Conservation (phyloP, 2,113 vertebrate species). For the Rafetus swinhoei region DNA sequence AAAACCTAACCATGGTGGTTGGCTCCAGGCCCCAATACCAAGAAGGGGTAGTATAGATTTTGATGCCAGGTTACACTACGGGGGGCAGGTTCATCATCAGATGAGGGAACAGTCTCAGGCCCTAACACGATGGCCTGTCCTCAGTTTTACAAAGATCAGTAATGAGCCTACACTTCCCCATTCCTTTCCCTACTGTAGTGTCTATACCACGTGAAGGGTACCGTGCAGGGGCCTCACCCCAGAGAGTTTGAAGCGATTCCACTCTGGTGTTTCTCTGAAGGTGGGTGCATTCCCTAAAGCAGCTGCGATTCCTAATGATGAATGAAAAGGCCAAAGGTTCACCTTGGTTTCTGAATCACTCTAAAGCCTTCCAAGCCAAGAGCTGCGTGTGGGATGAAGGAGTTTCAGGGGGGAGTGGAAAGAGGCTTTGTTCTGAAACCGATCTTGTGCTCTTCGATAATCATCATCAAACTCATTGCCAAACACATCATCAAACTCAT, state of each 20-base stretch:
- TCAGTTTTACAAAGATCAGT: background rate
- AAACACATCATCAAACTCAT: background rate
- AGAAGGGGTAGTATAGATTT: no score
- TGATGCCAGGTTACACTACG: no score
- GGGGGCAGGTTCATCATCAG: no score
- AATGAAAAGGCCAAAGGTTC: background rate
- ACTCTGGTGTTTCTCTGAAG: background rate
- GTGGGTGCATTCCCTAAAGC: accelerated
- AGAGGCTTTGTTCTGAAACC: no score
- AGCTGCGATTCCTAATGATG: background rate
- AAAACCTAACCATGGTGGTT: no score
- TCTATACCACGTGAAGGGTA: accelerated
- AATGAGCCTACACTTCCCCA: background rate
- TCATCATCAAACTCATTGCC: background rate
- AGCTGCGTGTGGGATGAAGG: background rate
- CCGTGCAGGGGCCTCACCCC: background rate
- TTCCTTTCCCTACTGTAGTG: background rate
- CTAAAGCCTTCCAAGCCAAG: background rate
- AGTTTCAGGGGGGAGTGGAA: background rate
- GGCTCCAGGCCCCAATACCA: no score
- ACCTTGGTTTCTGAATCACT: background rate
- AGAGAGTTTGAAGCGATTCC: background rate
- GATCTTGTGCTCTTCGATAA: conserved; percentile 40
- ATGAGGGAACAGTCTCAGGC: no score
- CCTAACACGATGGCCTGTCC: no score